Percentiles rank a stretch among this genome's conserved stretches.
These are phyloP conservation scores for Peromyscus eremicus DNA, from an alignment of 2,797 vertebrate genomes.

Conservation along the genomic window DNA sequence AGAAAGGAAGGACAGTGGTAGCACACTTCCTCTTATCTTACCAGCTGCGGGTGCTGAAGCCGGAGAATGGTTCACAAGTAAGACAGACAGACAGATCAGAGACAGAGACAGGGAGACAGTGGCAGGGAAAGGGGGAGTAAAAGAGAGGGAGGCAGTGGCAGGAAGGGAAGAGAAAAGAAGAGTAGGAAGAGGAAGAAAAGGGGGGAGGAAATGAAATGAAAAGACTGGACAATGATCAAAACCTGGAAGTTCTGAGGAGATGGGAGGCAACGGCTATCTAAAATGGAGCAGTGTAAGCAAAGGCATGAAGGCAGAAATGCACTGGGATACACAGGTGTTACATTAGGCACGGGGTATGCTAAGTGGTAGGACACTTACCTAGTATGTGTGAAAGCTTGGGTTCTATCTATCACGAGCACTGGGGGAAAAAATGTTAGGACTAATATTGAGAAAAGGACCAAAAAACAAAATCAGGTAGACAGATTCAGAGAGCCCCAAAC, in stretches of 20 bases:
- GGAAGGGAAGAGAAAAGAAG: not conserved
- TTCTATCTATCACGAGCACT: not conserved
- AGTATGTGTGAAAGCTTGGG: not conserved
- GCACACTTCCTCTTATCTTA: not conserved
- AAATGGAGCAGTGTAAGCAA: conserved; percentile 22
- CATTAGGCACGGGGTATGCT: not conserved
- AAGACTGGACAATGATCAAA: not conserved
- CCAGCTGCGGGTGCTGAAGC: not conserved
- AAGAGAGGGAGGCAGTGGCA: not conserved
- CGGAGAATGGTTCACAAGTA: not conserved
- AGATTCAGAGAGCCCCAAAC: conserved; percentile 45
- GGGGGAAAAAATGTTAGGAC: not conserved
- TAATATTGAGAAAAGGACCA: conserved; percentile 45
- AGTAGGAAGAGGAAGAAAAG: not conserved
- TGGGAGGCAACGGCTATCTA: conserved; percentile 25
- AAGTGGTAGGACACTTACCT: not conserved
- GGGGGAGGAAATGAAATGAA: not conserved
- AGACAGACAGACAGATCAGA: not conserved
- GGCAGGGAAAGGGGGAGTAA: too few species aligned
- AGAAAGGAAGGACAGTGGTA: not conserved
- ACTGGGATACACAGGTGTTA: not conserved
- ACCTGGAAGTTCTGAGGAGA: not conserved
- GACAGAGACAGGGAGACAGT: not conserved
- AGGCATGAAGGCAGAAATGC: conserved; percentile 13
- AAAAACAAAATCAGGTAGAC: conserved; percentile 18